Conservation (phyloP, 2,888 invertebrate genomes). For the Thymelicus sylvestris region DNA sequence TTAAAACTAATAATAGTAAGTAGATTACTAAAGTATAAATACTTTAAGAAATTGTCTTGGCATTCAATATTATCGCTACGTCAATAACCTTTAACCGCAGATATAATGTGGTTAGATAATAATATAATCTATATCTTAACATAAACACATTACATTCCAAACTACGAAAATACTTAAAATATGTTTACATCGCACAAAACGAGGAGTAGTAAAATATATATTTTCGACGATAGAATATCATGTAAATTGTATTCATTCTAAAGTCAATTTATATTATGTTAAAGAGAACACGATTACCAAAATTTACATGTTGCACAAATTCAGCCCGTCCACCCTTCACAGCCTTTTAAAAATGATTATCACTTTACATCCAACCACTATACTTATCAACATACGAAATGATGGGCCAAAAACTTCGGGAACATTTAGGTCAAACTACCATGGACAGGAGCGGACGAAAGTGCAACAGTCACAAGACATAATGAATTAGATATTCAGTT, state of each 20-base stretch:
- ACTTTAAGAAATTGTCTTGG: constrained; percentile 23
- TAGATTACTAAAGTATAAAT: constrained; percentile 21
- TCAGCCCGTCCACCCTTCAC: constrained; percentile 36
- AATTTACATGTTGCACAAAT: constrained; percentile 33
- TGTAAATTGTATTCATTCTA: constrained; percentile 17
- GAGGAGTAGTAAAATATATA: constrained; percentile 29
- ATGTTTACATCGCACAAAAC: constrained; percentile 16
- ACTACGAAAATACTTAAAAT: constrained; percentile 21
- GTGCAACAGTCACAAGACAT: constrained; percentile 32
- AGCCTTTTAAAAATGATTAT: constrained; percentile 33
- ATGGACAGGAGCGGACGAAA: constrained; percentile 34
- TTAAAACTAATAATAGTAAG: constrained; percentile 15
- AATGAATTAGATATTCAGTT: constrained; percentile 2
- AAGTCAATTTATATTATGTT: constrained; percentile 18
- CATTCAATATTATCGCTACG: constrained; percentile 27
- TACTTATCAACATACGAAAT: constrained; percentile 27
- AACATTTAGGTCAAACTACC: constrained; percentile 30
- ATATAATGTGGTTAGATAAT: constrained; percentile 26
- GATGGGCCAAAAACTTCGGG: constrained; percentile 19
- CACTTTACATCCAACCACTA: constrained; percentile 21
- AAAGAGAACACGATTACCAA: constrained; percentile 33
- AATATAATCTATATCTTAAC: constrained; percentile 30
- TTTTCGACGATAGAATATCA: constrained; percentile 6
- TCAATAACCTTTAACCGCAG: constrained; percentile 30
- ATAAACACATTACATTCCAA: constrained; percentile 17